phyloP scores from a whole-genome alignment of 2,797 vertebrate species.

The Halcyon leucocephala region DNA sequence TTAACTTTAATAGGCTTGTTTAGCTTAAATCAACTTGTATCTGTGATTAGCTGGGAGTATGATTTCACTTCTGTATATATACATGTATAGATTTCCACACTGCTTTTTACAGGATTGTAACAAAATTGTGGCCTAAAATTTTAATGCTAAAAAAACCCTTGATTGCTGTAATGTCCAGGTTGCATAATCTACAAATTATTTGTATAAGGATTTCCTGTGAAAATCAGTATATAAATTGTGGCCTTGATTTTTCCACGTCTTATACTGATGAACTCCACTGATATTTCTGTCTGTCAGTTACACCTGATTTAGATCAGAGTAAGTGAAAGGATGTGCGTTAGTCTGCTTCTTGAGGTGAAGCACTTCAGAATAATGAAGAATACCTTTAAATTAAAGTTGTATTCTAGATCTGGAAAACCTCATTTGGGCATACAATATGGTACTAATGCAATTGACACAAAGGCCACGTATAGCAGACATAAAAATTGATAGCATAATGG shows the following conservation, averaged over 20 bases:
- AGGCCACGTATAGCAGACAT: background rate
- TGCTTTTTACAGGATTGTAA: background rate
- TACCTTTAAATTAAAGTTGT: background rate
- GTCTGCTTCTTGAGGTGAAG: background rate
- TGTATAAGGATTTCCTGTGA: background rate
- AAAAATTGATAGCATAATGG: background rate
- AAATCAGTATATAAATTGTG: background rate
- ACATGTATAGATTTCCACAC: background rate
- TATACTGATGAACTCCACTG: background rate
- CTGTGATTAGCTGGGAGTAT: background rate
- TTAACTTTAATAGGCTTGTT: background rate
- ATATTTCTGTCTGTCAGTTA: background rate
- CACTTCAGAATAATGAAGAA: background rate
- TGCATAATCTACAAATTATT: background rate
- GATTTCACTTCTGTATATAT: background rate
- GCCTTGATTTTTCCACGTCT: background rate
- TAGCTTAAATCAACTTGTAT: background rate
- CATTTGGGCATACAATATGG: background rate
- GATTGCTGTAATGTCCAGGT: background rate
- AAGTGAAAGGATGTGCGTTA: background rate
- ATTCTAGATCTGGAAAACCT: background rate
- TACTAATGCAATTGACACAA: background rate
- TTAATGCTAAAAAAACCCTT: background rate
- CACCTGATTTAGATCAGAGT: background rate
- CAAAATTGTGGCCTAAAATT: background rate